These are phyloP conservation scores for Crioceris asparagi DNA, from an alignment of 2,888 invertebrate genomes.

Conservation along the genomic window DNA sequence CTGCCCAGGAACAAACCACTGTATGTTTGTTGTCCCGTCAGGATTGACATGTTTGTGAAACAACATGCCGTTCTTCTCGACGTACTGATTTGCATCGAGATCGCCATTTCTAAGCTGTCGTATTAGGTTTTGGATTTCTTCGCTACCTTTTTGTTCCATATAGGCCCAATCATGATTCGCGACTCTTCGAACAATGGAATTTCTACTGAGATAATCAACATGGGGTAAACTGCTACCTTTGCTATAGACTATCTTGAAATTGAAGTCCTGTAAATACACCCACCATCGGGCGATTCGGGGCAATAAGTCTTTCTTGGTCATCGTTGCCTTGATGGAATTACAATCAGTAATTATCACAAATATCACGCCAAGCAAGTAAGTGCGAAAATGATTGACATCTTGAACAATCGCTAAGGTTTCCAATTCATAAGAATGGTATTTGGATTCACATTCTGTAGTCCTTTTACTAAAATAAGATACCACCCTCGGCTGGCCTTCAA, in stretches of 20 bases:
- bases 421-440: slow-evolving; percentile 22
- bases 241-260: slow-evolving; percentile 16
- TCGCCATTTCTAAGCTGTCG: slow-evolving; percentile 12
- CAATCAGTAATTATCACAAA: slow-evolving; percentile 29
- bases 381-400: slow-evolving; percentile 23
- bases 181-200: slow-evolving; percentile 9
- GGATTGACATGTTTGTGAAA: slow-evolving; percentile 9
- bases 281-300: slow-evolving; percentile 19
- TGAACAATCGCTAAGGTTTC: slow-evolving; percentile 28
- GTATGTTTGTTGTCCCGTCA: slow-evolving; percentile 14
- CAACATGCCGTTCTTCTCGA: slow-evolving; percentile 18
- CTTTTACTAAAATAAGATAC: slow-evolving; percentile 11
- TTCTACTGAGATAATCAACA: slow-evolving; percentile 15
- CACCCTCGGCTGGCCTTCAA: slow-evolving; percentile 4
- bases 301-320: slow-evolving; percentile 22
- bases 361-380: slow-evolving; percentile 20
- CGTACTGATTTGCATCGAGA: slow-evolving; percentile 18
- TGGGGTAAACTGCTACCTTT: slow-evolving; percentile 13
- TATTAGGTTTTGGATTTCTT: slow-evolving; percentile 9
- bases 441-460: slow-evolving; percentile 6
- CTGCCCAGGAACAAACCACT: slow-evolving; percentile 18
- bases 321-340: slow-evolving; percentile 23
- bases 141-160: slow-evolving; percentile 18
- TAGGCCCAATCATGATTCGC: slow-evolving; percentile 13
- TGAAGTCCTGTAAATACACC: slow-evolving; percentile 23